Base-by-base conservation (phyloP, 2,888 invertebrate species). In the Disparrhopalites patrizii region DNA sequence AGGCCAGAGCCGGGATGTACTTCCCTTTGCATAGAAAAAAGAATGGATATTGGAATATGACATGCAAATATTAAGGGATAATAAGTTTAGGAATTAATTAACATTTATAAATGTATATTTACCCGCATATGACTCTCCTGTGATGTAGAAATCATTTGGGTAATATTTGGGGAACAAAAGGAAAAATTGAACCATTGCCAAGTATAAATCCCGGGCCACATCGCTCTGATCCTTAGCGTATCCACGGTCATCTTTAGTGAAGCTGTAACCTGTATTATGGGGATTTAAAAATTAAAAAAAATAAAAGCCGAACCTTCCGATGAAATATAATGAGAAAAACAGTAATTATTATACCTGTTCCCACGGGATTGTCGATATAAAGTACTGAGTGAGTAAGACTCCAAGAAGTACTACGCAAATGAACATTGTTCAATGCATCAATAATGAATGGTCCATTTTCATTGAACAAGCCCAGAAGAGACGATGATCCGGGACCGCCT, bases 301-400 rank as follows among this genome's bases (percentile, higher is more conserved):
- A 47, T 18, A 47, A 47, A n/a, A 10, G n/a, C n/a, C n/a, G n/a
- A n/a, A n/a, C n/a, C n/a, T n/a, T n/a, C n/a, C n/a, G n/a, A n/a
- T n/a, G n/a, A n/a, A n/a, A n/a, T n/a, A n/a, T n/a, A n/a, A n/a
- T n/a, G n/a, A n/a, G n/a, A n/a, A n/a, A n/a, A n/a, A n/a, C n/a
- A n/a, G n/a, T n/a, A n/a, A n/a, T n/a, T n/a, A n/a, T n/a, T n/a
- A n/a, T 71, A 78, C 78, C 78, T 2, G 93, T 89, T 3, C 93
- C 93, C 0, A 91, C 95, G 0, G 95, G 95, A 79, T 92, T 95
- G 78, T 96, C 95, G 62, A 96, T 89, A 78, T 90, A 96, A 63
- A 95, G 83, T 47, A 95, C 79, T 73, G 88, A 87, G 78, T 91
- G 90, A n/a, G 85, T 85, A 50, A 84, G 80, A 63, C 86, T 88